These are phyloP conservation scores for Ecliptopera silaceata DNA, from an alignment of 2,888 invertebrate genomes.

Conservation along the genomic window DNA sequence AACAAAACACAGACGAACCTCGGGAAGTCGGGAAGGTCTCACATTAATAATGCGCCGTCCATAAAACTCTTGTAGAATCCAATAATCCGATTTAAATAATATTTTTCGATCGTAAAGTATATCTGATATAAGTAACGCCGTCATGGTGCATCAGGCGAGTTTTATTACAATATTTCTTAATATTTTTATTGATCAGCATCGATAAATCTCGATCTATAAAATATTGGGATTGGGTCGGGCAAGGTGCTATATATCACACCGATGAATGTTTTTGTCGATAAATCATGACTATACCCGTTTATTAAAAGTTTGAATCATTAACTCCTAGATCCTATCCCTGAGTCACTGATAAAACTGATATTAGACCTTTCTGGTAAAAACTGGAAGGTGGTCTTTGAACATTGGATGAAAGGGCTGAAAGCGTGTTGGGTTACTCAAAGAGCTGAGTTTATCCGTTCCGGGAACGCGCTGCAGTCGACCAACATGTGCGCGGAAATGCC, in stretches of 20 bases:
- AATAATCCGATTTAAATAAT: constrained; percentile 62
- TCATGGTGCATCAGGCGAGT: constrained; percentile 48
- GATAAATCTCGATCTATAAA: constrained; percentile 63
- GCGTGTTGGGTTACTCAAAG: constrained; percentile 51
- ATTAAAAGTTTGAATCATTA: constrained; percentile 48
- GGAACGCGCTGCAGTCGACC: constrained; percentile 44
- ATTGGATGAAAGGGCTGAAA: constrained; percentile 32
- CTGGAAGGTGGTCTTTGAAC: constrained; percentile 23
- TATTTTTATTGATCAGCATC: constrained; percentile 67
- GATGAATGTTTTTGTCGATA: constrained; percentile 55
- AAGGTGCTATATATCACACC: constrained; percentile 62
- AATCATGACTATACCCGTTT: constrained; percentile 63
- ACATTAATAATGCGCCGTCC: constrained; percentile 42
- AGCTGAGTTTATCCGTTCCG: constrained; percentile 50
- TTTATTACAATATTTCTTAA: constrained; percentile 59
- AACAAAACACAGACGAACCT: constrained; percentile 39
- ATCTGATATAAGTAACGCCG: constrained; percentile 45
- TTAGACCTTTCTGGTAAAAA: constrained; percentile 18
- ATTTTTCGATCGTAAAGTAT: constrained; percentile 58
- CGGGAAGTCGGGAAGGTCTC: constrained; percentile 37
- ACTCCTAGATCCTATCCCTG: constrained; percentile 39
- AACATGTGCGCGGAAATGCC: constrained; percentile 72
- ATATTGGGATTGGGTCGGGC: constrained; percentile 52
- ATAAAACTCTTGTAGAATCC: constrained; percentile 52
- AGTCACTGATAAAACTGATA: constrained; percentile 20